Evolutionary conservation across 2,797 vertebrate genomes (phyloP).

Genomic region (Danionella dracula): DNA sequence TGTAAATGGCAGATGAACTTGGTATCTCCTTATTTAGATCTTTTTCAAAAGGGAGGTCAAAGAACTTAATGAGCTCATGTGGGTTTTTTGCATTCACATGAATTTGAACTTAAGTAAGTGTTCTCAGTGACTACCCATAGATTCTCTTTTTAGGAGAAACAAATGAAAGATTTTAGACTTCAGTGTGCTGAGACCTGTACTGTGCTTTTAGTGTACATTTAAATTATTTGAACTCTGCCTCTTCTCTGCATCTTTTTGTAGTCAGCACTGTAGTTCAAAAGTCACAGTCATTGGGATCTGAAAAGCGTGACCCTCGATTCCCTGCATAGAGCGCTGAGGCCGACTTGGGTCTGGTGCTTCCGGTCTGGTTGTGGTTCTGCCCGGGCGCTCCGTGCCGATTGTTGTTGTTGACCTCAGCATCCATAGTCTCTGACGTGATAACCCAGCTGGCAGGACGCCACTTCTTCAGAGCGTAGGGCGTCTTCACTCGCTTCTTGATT

Average conservation of each 20-base stretch:
- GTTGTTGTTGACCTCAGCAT: conserved; percentile 82
- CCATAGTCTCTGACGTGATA: conserved; percentile 86
- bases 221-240: too few species aligned
- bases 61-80: too few species aligned
- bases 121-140: too few species aligned
- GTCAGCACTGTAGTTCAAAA: conserved; percentile 47
- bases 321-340: conserved; percentile 85
- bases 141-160: too few species aligned
- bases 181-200: background rate
- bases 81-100: too few species aligned
- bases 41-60: too few species aligned
- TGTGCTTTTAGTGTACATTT: too few species aligned
- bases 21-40: too few species aligned
- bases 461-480: conserved; percentile 93
- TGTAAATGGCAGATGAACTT: too few species aligned
- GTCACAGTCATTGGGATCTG: conserved; percentile 85
- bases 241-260: too few species aligned
- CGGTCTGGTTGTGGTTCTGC: conserved; percentile 53
- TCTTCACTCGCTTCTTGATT: conserved; percentile 98
- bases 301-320: conserved; percentile 71
- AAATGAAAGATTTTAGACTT: too few species aligned
- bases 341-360: conserved; percentile 79
- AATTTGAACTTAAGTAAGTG: too few species aligned
- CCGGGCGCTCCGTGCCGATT: conserved; percentile 44
- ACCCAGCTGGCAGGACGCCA: conserved; percentile 98